phyloP scores from a whole-genome alignment of 2,113 vertebrate species.

The Piliocolobus tephrosceles region DNA sequence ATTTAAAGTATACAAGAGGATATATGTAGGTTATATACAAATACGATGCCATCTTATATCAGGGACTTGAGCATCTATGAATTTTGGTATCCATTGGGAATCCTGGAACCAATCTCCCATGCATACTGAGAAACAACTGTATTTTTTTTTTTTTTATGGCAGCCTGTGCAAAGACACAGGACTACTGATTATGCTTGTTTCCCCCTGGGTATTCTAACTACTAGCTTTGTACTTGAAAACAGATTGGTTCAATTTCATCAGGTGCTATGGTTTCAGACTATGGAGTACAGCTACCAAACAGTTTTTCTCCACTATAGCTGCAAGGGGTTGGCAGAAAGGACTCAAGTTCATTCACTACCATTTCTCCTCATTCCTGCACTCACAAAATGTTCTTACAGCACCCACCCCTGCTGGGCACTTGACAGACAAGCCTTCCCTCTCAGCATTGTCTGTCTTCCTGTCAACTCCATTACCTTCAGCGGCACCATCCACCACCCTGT shows the following conservation, averaged over 20 bases:
- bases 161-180: neutral
- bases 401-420: fast-evolving
- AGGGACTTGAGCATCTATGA: neutral
- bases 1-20: neutral
- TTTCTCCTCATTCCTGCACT: neutral
- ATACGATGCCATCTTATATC: neutral
- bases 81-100: neutral
- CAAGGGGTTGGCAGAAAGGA: neutral
- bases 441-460: neutral
- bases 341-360: no score
- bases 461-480: neutral
- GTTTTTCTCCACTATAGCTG: neutral
- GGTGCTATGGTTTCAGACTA: neutral
- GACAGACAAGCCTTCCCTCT: neutral
- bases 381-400: neutral
- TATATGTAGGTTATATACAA: neutral
- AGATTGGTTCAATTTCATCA: neutral
- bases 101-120: neutral
- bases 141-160: neutral
- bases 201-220: neutral
- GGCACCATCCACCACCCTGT: neutral
- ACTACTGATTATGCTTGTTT: neutral
- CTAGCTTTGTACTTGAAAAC: neutral
- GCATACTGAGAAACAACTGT: neutral
- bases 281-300: neutral